Evolutionary conservation across 2,888 invertebrate species (phyloP).

Genomic region (Drosophila meridiana): DNA sequence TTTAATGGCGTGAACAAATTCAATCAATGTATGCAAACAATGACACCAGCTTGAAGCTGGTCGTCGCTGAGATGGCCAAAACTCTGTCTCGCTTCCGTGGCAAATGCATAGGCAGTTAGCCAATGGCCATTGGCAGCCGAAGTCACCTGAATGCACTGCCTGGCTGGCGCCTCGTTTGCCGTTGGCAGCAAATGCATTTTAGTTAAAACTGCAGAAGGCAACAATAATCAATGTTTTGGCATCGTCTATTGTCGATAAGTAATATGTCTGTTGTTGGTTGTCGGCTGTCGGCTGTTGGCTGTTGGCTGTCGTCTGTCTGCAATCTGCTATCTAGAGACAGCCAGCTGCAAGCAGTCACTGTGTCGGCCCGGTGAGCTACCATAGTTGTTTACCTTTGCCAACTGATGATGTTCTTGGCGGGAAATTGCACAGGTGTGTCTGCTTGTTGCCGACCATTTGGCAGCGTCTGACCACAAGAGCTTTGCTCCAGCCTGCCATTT

Average conservation of each 20-base stretch:
- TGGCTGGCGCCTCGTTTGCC: conserved; percentile 5
- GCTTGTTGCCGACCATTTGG: background rate
- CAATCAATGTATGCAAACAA: conserved; percentile 83
- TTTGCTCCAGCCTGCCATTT: conserved; percentile 8
- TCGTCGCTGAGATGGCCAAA: conserved; percentile 10
- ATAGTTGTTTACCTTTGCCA: conserved; percentile 62
- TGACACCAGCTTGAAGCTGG: conserved; percentile 44
- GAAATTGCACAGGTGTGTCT: conserved; percentile 43
- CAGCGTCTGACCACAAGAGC: conserved; percentile 16
- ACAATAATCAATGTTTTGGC: conserved; percentile 76
- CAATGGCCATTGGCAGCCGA: conserved; percentile 15
- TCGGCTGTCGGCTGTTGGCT: conserved; percentile 49
- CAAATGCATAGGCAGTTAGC: conserved; percentile 7
- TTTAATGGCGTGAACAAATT: conserved; percentile 85
- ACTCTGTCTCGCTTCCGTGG: background rate
- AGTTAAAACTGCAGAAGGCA: conserved; percentile 76
- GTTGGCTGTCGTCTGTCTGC: background rate
- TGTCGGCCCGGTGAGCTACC: conserved; percentile 35
- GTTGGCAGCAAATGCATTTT: conserved; percentile 57
- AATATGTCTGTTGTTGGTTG: conserved; percentile 58
- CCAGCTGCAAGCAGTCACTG: conserved; percentile 48
- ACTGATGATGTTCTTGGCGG: conserved; percentile 28
- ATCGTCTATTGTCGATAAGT: conserved; percentile 68
- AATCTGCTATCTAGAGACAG: conserved; percentile 52
- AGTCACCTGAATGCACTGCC: conserved; percentile 2